Evolutionary conservation across 2,797 vertebrate genomes (phyloP), one percentile per base, ranked within the genome.

Genomic region (Lutjanus argentimaculatus): DNA sequence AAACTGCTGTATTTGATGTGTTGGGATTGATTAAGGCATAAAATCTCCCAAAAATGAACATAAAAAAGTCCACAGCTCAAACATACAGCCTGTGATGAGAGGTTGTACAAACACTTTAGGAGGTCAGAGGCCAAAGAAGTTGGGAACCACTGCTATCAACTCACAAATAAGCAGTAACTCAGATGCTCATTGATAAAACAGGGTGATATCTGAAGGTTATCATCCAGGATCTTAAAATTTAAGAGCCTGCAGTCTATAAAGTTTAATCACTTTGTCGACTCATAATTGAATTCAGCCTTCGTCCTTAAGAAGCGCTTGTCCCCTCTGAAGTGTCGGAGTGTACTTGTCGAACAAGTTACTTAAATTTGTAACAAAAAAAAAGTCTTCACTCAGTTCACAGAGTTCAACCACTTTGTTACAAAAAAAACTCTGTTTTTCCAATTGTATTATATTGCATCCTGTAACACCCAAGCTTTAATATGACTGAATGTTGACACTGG

Each of bases 391-490:
- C 45, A 65, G 83, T 79, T 61, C 69, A 79, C 11, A 43, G 42
- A 77, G 80, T 80, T 89, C 79, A 68, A 9, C 40, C 75, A 65
- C 40, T 80, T 71, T 55, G 36, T 80, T 61, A 63, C 63, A 40
- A 48, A 58, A 30, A 30, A 4, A 67, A 12, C 12, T 3, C 52
- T 21, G 43, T 63, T 85, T 82, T 87, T 63, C 72, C 82, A 77
- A 30, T 76, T 76, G 64, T 86, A n/a, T 91, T 87, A 68, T 74
- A 79, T 78, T 85, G 49, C 73, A 80, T 85, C 55, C 67, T 73
- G 71, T 77, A 72, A 84, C 82, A 83, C 78, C 80, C 86, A 75
- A 45, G 42, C 67, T 81, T 73, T 87, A 80, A 84, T 69, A 64
- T 51, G 53, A 22, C 75, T 76, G 49, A 42, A 15, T 88, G 82